Evolutionary conservation across 92 coral and sea anemone species (phyloP).

Genomic region (Blastomussa wellsi): DNA sequence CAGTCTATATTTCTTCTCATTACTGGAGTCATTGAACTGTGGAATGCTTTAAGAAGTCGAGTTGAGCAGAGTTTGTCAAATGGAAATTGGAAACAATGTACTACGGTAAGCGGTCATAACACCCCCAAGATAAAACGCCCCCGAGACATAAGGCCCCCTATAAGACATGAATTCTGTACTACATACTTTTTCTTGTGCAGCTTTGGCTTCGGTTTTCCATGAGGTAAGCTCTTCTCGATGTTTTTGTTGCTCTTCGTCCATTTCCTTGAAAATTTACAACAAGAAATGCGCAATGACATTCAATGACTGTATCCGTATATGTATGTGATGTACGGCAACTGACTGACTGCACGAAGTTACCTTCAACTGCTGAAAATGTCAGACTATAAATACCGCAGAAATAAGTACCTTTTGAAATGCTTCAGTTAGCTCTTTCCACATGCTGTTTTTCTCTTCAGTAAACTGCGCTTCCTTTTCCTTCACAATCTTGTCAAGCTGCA

Average conservation of each 20-base stretch:
- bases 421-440: conserved; percentile 73
- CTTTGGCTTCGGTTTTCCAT: conserved; percentile 76
- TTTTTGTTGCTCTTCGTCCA: conserved; percentile 62
- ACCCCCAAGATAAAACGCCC: too few relatives aligned
- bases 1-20: too few relatives aligned
- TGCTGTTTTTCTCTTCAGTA: conserved; percentile 66
- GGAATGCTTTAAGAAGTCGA: too few relatives aligned
- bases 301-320: not conserved
- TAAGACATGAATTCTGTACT: not conserved
- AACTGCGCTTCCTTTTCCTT: conserved; percentile 67
- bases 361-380: too few relatives aligned
- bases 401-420: conserved; percentile 77
- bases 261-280: conserved; percentile 57
- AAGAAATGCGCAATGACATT: not conserved
- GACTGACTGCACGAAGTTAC: too few relatives aligned
- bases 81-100: not conserved
- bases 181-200: conserved; percentile 74
- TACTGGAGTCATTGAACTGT: not conserved
- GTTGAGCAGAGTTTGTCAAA: too few relatives aligned
- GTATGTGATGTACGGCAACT: too few relatives aligned
- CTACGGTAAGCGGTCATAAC: not conserved
- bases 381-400: not conserved
- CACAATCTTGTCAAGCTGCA: conserved; percentile 71
- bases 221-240: conserved; percentile 65
- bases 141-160: too few relatives aligned